These are phyloP conservation scores for Zootoca vivipara DNA, from an alignment of 2,113 vertebrate species.

Conservation along the genomic window DNA sequence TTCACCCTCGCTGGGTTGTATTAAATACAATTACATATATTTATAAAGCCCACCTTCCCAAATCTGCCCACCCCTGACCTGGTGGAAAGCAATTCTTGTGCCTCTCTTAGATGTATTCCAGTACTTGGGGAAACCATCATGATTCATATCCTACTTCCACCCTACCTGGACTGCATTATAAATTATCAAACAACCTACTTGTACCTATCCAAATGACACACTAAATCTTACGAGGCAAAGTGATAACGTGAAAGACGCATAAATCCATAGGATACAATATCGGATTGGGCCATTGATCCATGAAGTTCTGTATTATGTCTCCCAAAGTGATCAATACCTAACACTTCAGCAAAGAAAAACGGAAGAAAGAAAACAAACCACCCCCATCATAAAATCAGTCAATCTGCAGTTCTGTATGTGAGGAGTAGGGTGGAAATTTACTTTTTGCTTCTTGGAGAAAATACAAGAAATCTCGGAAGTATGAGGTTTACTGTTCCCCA, in stretches of 20 bases:
- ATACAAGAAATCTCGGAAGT: not conserved
- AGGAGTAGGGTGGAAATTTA: not conserved
- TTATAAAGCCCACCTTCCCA: too few species aligned
- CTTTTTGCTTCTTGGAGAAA: not conserved
- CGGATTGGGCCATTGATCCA: not conserved
- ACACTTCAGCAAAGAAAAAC: not conserved
- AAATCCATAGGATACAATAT: conserved; percentile 7
- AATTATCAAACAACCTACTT: not conserved
- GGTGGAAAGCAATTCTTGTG: not conserved
- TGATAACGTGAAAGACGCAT: not conserved
- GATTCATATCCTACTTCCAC: too few species aligned
- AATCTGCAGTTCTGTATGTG: not conserved
- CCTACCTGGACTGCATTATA: fast-evolving
- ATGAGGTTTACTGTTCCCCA: not conserved
- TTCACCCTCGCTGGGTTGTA: too few species aligned
- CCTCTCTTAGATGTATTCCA: not conserved
- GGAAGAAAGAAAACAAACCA: not conserved
- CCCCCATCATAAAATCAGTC: not conserved
- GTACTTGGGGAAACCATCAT: fast-evolving
- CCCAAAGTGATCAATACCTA: not conserved
- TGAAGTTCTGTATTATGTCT: not conserved
- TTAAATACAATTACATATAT: too few species aligned
- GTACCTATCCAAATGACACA: not conserved
- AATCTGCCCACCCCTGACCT: too few species aligned
- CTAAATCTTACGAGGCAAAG: not conserved